Percentiles rank a stretch among this genome's conserved stretches.
These are phyloP conservation scores for Sylvicola cinctus DNA, from an alignment of 2,888 invertebrate genomes.

Conservation along the genomic window DNA sequence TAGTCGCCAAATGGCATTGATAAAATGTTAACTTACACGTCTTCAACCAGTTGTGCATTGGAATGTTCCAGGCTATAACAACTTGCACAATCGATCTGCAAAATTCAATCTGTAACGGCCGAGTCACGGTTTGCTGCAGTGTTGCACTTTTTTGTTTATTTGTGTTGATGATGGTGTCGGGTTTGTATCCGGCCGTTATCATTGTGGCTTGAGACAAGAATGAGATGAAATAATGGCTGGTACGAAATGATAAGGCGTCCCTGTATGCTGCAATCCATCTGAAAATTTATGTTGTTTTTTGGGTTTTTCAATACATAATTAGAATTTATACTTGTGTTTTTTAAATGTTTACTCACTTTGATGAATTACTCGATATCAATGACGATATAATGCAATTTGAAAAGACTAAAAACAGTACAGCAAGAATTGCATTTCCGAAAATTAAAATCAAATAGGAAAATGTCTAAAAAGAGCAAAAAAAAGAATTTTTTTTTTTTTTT, in stretches of 20 bases:
- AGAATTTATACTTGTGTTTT: too few relatives aligned
- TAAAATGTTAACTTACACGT: conserved; percentile 38
- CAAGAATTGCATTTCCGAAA: conserved; percentile 30
- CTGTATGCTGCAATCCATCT: conserved; percentile 63
- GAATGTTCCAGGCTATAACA: conserved; percentile 88
- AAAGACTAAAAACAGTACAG: conserved; percentile 41
- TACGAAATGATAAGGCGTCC: conserved; percentile 71
- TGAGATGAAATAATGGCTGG: conserved; percentile 91
- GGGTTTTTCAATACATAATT: too few relatives aligned
- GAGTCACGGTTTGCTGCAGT: conserved; percentile 33
- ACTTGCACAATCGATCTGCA: conserved; percentile 82
- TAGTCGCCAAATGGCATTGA: too few relatives aligned
- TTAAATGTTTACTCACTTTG: conserved; percentile 27
- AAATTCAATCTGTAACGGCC: conserved; percentile 64
- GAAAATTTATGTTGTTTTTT: too few relatives aligned
- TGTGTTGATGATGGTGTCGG: conserved; percentile 14
- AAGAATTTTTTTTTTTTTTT: too few relatives aligned
- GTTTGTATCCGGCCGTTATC: conserved; percentile 38
- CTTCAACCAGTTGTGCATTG: conserved; percentile 96
- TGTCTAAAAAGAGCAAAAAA: too few relatives aligned
- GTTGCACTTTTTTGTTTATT: too few relatives aligned
- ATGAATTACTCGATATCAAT: conserved; percentile 37
- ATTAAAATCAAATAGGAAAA: conserved; percentile 18
- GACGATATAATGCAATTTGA: conserved; percentile 59
- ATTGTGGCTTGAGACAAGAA: conserved; percentile 64